Conservation (phyloP, 2,888 invertebrate species). For the Phragmatobia fuliginosa region DNA sequence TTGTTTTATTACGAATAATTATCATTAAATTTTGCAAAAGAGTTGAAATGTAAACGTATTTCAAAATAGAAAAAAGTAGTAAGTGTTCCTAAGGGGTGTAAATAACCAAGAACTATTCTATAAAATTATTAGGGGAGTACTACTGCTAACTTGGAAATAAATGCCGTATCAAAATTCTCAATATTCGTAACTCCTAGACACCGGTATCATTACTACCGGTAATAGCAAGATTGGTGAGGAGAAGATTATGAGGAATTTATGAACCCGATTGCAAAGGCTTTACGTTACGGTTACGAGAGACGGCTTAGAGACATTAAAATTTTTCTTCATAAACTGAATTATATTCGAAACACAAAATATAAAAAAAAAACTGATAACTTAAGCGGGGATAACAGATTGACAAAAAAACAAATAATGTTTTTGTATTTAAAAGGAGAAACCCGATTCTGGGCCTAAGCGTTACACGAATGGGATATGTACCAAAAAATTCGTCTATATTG, state of each 20-base stretch:
- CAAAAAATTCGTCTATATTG: too few relatives aligned
- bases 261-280: neutral
- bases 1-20: too few relatives aligned
- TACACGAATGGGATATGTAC: too few relatives aligned
- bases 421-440: neutral
- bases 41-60: too few relatives aligned
- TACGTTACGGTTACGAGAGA: too few relatives aligned
- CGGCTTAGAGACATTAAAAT: neutral
- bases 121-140: too few relatives aligned
- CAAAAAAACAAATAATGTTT: neutral
- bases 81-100: too few relatives aligned
- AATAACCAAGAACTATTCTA: too few relatives aligned
- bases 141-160: too few relatives aligned
- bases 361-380: neutral
- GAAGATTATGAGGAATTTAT: conserved; percentile 19
- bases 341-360: neutral
- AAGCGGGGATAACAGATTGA: neutral
- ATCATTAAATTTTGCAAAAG: too few relatives aligned
- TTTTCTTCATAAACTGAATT: neutral
- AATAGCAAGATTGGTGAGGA: conserved; percentile 23
- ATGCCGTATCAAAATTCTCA: neutral
- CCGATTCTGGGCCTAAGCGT: too few relatives aligned
- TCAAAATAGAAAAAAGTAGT: too few relatives aligned
- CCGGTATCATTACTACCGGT: conserved; percentile 12
- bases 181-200: conserved; percentile 7